phyloP scores from a whole-genome alignment of 2,888 invertebrate species.

The Steinernema carpocapsae region DNA sequence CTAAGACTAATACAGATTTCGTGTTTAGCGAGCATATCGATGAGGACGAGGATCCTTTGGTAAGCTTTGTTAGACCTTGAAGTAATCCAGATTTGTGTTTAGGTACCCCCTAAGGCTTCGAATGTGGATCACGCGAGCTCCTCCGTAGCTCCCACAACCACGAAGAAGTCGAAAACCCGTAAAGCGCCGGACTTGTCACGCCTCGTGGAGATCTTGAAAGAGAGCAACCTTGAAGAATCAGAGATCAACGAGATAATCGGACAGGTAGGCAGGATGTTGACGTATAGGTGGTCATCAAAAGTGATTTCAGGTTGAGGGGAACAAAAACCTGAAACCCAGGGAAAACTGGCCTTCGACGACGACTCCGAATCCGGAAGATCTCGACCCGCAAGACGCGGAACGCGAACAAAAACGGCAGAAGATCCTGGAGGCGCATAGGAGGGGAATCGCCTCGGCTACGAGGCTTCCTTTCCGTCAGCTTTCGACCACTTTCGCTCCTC shows the following conservation, averaged over 20 bases:
- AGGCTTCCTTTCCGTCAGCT: background rate
- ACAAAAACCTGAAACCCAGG: slow-evolving; percentile 11
- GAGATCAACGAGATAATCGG: slow-evolving; percentile 59
- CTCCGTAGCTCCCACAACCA: background rate
- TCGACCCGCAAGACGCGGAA: slow-evolving; percentile 16
- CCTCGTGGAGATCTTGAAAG: slow-evolving; percentile 55
- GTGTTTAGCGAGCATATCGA: slow-evolving; percentile 18
- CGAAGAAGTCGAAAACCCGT: slow-evolving; percentile 38
- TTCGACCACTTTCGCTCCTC: background rate
- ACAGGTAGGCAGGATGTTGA: slow-evolving; percentile 45
- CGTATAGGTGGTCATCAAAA: no score
- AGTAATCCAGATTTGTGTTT: background rate
- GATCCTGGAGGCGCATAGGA: slow-evolving; percentile 21
- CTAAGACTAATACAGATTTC: slow-evolving; percentile 13
- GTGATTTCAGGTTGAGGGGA: background rate
- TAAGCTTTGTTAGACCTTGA: background rate
- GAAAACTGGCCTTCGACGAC: slow-evolving; percentile 26
- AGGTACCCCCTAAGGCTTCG: background rate
- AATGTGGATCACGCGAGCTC: background rate
- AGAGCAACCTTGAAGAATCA: slow-evolving; percentile 54
- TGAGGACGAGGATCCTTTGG: slow-evolving; percentile 32
- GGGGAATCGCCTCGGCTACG: slow-evolving; percentile 18
- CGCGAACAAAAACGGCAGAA: background rate
- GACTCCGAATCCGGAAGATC: slow-evolving; percentile 10
- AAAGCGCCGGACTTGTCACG: slow-evolving; percentile 55